Conservation (phyloP, 2,888 invertebrate genomes). For the Drosophila pseudotakahashii region DNA sequence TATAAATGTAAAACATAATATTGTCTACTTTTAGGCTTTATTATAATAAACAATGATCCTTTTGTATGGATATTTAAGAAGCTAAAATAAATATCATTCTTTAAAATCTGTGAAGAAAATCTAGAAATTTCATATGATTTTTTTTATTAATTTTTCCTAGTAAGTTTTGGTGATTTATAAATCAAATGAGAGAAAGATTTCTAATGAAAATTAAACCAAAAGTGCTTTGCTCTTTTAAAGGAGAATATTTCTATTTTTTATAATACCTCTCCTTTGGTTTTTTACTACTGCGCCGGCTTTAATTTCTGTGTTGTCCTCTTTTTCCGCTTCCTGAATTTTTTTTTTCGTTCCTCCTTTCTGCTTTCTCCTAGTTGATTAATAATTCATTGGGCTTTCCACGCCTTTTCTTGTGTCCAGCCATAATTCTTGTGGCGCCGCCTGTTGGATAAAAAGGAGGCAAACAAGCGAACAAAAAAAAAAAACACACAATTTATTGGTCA, state of each 20-base stretch:
- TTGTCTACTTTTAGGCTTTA: background rate
- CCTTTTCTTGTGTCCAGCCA: constrained; percentile 60
- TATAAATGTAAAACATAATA: background rate
- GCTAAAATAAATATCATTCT: too few species aligned
- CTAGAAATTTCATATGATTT: too few species aligned
- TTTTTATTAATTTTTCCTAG: too few species aligned
- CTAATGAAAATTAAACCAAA: too few species aligned
- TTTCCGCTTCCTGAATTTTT: constrained; percentile 8
- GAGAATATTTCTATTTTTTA: background rate
- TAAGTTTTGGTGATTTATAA: too few species aligned
- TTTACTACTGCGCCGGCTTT: constrained; percentile 39
- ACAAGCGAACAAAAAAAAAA: constrained; percentile 1
- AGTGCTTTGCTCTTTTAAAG: background rate
- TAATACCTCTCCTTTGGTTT: background rate
- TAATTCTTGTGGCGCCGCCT: constrained; percentile 68
- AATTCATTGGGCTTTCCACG: constrained; percentile 75
- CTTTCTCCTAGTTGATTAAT: constrained; percentile 56
- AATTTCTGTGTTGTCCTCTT: constrained; percentile 37
- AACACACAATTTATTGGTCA: constrained; percentile 57
- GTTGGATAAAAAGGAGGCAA: constrained; percentile 52
- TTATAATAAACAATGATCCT: too few species aligned
- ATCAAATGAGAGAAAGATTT: too few species aligned
- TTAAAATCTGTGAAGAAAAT: too few species aligned
- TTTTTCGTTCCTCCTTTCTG: constrained; percentile 7
- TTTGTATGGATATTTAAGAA: too few species aligned